phyloP scores from a whole-genome alignment of 2,797 vertebrate species.

The Bufotes viridis region DNA sequence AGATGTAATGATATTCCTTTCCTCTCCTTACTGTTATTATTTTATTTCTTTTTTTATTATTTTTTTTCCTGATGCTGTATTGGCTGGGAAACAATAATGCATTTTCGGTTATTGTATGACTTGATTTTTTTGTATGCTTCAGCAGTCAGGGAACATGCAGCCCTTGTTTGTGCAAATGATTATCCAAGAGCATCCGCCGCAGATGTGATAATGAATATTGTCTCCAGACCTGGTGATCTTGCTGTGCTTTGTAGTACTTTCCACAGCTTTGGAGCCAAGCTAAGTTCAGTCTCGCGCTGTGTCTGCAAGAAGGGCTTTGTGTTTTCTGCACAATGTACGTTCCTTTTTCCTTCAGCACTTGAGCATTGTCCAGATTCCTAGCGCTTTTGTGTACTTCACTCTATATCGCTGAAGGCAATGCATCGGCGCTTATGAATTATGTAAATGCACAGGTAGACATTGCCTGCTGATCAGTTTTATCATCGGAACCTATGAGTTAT shows the following conservation, averaged over 20 bases:
- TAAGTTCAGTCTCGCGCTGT: conserved; percentile 16
- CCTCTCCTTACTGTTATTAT: neutral
- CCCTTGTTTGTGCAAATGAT: conserved; percentile 8
- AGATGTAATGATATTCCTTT: neutral
- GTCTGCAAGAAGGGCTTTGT: conserved; percentile 37
- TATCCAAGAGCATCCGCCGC: neutral
- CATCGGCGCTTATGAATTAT: neutral
- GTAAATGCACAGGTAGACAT: conserved; percentile 16
- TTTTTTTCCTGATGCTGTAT: neutral
- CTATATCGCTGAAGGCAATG: neutral
- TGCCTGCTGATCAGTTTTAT: neutral
- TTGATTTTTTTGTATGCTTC: neutral
- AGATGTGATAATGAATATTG: conserved; percentile 41
- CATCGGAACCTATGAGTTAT: no score
- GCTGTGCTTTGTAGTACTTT: conserved; percentile 52
- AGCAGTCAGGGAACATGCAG: neutral
- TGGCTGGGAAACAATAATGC: neutral
- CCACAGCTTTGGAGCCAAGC: conserved; percentile 7
- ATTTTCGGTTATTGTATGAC: neutral
- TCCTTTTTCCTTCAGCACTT: conserved; percentile 35
- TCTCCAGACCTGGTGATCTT: conserved; percentile 31
- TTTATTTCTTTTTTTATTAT: neutral
- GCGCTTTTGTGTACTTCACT: neutral
- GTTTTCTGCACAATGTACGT: neutral
- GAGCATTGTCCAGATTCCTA: conserved; percentile 37